Percentiles rank a stretch among this genome's conserved stretches.
phyloP scores from a whole-genome alignment of 2,888 invertebrate species.

The Tetranychus truncatus region DNA sequence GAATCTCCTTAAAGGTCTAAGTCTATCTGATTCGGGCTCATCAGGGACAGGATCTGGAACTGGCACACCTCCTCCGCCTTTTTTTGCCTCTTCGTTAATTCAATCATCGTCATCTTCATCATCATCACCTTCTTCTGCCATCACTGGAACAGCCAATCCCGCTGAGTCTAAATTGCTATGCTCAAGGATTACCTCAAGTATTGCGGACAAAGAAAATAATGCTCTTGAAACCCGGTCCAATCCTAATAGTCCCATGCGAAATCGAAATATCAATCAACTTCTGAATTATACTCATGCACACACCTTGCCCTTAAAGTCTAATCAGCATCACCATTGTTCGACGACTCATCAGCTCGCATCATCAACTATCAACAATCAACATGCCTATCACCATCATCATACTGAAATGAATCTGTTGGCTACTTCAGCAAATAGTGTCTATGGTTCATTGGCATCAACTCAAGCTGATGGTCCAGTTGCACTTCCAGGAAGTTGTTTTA shows the following conservation, averaged over 20 bases:
- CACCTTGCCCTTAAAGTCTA: too few species aligned
- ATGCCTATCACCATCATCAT: too few species aligned
- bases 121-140: too few species aligned
- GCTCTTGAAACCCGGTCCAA: neutral
- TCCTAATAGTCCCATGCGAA: constrained; percentile 3
- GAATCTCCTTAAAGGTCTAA: neutral
- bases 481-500: neutral
- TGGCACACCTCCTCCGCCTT: constrained; percentile 8
- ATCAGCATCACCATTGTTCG: too few species aligned
- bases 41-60: constrained; percentile 8
- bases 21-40: constrained; percentile 8
- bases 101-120: too few species aligned
- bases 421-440: neutral
- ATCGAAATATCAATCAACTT: neutral
- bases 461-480: neutral
- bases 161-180: neutral
- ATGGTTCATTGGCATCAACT: neutral
- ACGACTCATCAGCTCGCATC: too few species aligned
- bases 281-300: too few species aligned
- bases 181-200: neutral
- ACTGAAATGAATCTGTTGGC: neutral
- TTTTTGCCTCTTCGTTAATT: neutral
- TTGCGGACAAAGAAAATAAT: neutral
- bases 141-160: neutral
- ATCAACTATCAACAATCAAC: too few species aligned